phyloP scores from a whole-genome alignment of 2,113 vertebrate species.

The Elephas maximus region DNA sequence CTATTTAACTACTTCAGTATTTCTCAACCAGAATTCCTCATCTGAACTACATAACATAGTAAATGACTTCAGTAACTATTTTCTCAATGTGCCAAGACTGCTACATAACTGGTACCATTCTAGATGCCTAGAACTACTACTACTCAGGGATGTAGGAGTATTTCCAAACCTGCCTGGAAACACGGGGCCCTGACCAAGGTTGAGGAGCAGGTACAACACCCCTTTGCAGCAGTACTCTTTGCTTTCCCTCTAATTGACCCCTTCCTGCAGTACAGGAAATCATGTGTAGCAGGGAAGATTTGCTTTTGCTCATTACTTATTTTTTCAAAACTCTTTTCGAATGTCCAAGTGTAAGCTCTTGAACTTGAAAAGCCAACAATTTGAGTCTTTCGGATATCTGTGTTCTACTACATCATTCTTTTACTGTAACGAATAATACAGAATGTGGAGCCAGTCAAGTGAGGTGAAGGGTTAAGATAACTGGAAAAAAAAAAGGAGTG shows the following conservation, averaged over 20 bases:
- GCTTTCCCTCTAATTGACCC: not conserved
- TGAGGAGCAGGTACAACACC: not conserved
- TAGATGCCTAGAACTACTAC: not conserved
- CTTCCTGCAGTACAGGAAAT: not conserved
- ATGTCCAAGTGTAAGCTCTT: not conserved
- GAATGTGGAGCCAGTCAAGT: not conserved
- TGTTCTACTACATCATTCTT: not conserved
- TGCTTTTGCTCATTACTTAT: not conserved
- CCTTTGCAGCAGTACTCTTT: too few species aligned
- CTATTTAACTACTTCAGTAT: not conserved
- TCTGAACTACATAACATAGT: not conserved
- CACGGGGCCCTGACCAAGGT: not conserved
- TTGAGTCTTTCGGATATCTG: not conserved
- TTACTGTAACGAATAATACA: not conserved
- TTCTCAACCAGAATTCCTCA: not conserved
- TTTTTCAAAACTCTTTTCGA: not conserved
- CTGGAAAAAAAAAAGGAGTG: too few species aligned
- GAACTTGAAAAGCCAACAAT: not conserved
- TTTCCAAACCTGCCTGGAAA: not conserved
- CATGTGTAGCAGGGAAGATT: not conserved
- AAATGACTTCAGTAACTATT: not conserved
- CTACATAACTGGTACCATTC: not conserved
- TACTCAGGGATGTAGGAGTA: not conserved
- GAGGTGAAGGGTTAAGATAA: not conserved
- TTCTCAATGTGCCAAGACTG: not conserved